Evolutionary conservation across 2,888 invertebrate species (phyloP).

Genomic region (Pomacea canaliculata): DNA sequence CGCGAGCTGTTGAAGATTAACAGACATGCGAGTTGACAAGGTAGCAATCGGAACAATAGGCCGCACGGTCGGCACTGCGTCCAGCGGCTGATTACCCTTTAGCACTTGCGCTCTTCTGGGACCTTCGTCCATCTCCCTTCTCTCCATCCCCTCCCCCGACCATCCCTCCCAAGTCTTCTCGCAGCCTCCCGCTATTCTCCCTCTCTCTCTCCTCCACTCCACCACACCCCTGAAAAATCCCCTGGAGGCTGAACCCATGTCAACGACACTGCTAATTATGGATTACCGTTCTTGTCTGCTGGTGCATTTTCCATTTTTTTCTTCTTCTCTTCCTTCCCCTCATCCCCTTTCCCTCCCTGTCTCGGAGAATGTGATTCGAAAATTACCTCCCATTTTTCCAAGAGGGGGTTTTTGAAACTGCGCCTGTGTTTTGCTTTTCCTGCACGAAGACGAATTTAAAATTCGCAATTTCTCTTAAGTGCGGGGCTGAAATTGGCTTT

Average conservation of each 20-base stretch:
- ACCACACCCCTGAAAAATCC: neutral
- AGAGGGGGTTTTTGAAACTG: neutral
- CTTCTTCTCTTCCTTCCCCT: neutral
- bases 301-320: neutral
- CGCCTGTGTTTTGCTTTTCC: conserved; percentile 13
- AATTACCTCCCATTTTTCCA: conserved; percentile 17
- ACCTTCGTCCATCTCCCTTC: neutral
- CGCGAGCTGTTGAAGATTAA: conserved; percentile 1
- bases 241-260: conserved; percentile 3
- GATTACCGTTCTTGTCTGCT: conserved; percentile 12
- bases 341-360: neutral
- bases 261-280: conserved; percentile 23
- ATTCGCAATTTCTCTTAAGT: conserved; percentile 27
- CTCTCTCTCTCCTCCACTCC: neutral
- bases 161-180: neutral
- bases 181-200: neutral
- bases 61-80: neutral
- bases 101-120: neutral
- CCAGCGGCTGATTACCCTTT: neutral
- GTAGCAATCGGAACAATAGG: conserved; percentile 8
- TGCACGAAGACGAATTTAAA: conserved; percentile 10
- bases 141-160: neutral
- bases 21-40: conserved; percentile 8
- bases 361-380: conserved; percentile 10
- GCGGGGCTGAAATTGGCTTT: conserved; percentile 25